A percentile compares a stretch with the other conserved stretches of the same genome.
phyloP scores from a whole-genome alignment of 30 jellyfish, hydroid and myxozoan genomes.

The Cassiopea xamachana region DNA sequence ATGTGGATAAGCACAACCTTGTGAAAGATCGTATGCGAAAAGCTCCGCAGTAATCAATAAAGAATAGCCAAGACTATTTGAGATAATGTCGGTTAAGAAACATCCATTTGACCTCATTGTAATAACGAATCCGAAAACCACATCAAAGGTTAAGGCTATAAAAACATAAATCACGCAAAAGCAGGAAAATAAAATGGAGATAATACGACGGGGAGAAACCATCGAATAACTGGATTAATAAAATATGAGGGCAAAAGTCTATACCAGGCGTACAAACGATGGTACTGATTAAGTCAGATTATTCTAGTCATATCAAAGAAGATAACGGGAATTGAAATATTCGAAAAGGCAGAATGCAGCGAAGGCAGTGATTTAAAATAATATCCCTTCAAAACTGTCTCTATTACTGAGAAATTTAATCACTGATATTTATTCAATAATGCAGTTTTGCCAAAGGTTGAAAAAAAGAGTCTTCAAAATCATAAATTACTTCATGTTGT shows the following conservation, averaged over 20 bases:
- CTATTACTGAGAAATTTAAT: no score
- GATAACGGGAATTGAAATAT: no score
- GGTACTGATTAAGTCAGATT: no score
- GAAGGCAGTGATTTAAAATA: no score
- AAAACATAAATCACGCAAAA: conserved; percentile 17
- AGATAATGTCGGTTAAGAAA: background rate
- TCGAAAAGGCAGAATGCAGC: no score
- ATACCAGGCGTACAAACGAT: no score
- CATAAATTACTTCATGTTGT: no score
- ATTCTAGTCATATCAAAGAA: no score
- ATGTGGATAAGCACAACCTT: background rate
- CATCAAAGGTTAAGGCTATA: conserved; percentile 36
- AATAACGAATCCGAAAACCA: background rate
- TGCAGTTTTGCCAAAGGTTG: no score
- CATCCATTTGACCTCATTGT: conserved; percentile 1
- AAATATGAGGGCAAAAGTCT: background rate
- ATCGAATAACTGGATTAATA: background rate
- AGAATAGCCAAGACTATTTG: background rate
- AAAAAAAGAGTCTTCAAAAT: no score
- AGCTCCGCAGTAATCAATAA: background rate
- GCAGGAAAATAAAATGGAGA: conserved; percentile 15
- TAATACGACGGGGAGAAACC: conserved; percentile 1
- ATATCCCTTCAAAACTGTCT: no score
- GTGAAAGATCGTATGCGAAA: background rate
- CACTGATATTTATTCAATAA: no score